These are phyloP conservation scores for Venusia cambrica DNA, from an alignment of 2,888 invertebrate genomes.

Conservation along the genomic window DNA sequence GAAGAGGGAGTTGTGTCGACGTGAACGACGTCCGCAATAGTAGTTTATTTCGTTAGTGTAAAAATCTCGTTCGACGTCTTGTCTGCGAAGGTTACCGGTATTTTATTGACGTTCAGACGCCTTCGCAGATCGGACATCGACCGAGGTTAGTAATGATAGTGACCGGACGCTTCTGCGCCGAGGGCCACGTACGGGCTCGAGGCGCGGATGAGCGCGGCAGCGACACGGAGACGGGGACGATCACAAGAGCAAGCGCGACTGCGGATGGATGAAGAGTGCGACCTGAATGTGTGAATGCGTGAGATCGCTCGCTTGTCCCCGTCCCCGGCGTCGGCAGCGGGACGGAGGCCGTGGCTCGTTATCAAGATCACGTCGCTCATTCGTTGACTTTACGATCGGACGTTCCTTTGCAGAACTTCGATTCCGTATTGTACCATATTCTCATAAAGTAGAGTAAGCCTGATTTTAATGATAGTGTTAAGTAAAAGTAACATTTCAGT, in stretches of 20 bases:
- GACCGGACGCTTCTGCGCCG: slow-evolving; percentile 59
- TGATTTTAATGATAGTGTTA: slow-evolving; percentile 73
- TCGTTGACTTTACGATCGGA: slow-evolving; percentile 76
- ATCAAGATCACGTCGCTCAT: slow-evolving; percentile 77
- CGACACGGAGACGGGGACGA: slow-evolving; percentile 76
- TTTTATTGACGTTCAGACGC: slow-evolving; percentile 42
- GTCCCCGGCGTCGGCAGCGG: slow-evolving; percentile 66
- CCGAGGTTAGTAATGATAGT: slow-evolving; percentile 70
- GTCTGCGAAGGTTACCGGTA: slow-evolving; percentile 48
- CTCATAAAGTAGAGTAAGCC: slow-evolving; percentile 71
- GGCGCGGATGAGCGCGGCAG: slow-evolving; percentile 55
- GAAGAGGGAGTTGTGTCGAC: slow-evolving; percentile 61
- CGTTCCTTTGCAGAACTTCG: slow-evolving; percentile 55
- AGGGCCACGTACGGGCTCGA: slow-evolving; percentile 51
- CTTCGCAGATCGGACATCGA: slow-evolving; percentile 60
- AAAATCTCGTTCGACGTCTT: slow-evolving; percentile 69
- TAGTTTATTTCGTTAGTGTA: slow-evolving; percentile 74
- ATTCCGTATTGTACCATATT: slow-evolving; percentile 77
- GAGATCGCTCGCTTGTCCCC: slow-evolving; percentile 78
- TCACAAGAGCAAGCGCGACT: slow-evolving; percentile 65
- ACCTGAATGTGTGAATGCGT: slow-evolving; percentile 38
- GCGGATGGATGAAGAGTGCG: slow-evolving; percentile 64
- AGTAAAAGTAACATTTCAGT: slow-evolving; percentile 74
- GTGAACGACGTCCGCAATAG: slow-evolving; percentile 75
- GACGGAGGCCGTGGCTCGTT: slow-evolving; percentile 73